A percentile compares a stretch with the other conserved stretches of the same genome.
phyloP scores from a whole-genome alignment of 2,888 invertebrate genomes.

The Scrobipalpa atriplicella region DNA sequence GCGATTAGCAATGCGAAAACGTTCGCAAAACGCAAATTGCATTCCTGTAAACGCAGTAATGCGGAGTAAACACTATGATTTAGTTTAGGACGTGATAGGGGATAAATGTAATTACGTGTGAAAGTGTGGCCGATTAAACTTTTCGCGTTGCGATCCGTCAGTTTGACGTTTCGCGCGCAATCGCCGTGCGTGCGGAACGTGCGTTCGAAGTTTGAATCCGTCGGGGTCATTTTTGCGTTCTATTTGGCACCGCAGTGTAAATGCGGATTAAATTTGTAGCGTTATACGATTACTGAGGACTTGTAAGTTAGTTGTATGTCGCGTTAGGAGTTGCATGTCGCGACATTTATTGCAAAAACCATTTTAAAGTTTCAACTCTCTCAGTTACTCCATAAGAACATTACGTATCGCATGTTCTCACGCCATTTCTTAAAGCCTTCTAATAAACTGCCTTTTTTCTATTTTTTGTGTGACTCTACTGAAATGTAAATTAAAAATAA shows the following conservation, averaged over 20 bases:
- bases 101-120: constrained; percentile 52
- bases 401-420: constrained; percentile 26
- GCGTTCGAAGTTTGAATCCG: constrained; percentile 26
- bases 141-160: constrained; percentile 68
- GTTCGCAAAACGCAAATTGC: constrained; percentile 57
- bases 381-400: constrained; percentile 1
- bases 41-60: constrained; percentile 40
- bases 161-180: constrained; percentile 55
- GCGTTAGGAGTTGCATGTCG: neutral
- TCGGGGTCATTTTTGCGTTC: constrained; percentile 31
- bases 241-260: constrained; percentile 45
- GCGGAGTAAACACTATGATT: constrained; percentile 63
- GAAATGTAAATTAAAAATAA: constrained; percentile 17
- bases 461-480: constrained; percentile 6
- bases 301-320: no score
- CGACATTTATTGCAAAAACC: constrained; percentile 12
- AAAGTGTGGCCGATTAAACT: constrained; percentile 57
- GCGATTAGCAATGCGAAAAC: constrained; percentile 61
- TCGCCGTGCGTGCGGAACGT: constrained; percentile 41
- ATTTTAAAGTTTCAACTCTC: neutral
- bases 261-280: constrained; percentile 54
- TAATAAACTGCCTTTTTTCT: constrained; percentile 22
- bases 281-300: constrained; percentile 58
- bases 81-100: constrained; percentile 48
- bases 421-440: constrained; percentile 13